Conservation (phyloP, 2,888 invertebrate species). For the Eugnorisma glareosa region DNA sequence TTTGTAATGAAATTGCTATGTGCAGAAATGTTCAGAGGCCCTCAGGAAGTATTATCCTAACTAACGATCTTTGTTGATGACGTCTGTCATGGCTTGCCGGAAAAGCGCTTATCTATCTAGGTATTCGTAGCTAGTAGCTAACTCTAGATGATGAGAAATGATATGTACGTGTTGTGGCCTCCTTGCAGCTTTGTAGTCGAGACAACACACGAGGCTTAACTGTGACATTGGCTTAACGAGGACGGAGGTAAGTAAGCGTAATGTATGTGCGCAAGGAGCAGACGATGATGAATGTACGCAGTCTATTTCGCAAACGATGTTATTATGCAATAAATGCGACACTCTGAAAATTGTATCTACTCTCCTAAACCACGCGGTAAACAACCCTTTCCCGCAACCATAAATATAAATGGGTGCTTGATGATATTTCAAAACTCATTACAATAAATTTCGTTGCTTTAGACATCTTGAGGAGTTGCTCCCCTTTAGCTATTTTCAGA, state of each 20-base stretch:
- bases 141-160: conserved; percentile 34
- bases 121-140: conserved; percentile 13
- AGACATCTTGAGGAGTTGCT: conserved; percentile 50
- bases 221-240: conserved; percentile 47
- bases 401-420: conserved; percentile 65
- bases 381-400: conserved; percentile 58
- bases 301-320: conserved; percentile 54
- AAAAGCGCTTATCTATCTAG: conserved; percentile 8
- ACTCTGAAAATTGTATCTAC: conserved; percentile 57
- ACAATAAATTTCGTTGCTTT: conserved; percentile 60
- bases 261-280: conserved; percentile 40
- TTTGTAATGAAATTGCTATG: conserved; percentile 17
- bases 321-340: conserved; percentile 54
- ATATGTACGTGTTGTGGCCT: conserved; percentile 35
- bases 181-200: conserved; percentile 31
- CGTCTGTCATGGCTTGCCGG: not conserved
- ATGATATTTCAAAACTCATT: conserved; percentile 70
- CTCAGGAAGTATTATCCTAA: conserved; percentile 15
- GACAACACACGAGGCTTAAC: conserved; percentile 42
- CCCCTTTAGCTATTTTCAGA: conserved; percentile 48
- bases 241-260: conserved; percentile 36
- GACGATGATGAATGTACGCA: conserved; percentile 55
- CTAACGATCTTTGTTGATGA: conserved; percentile 17
- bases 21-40: conserved; percentile 2
- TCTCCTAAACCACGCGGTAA: conserved; percentile 49